These are phyloP conservation scores for Tyrophagus putrescentiae DNA, from an alignment of 1,140 invertebrate genomes.

Conservation along the genomic window DNA sequence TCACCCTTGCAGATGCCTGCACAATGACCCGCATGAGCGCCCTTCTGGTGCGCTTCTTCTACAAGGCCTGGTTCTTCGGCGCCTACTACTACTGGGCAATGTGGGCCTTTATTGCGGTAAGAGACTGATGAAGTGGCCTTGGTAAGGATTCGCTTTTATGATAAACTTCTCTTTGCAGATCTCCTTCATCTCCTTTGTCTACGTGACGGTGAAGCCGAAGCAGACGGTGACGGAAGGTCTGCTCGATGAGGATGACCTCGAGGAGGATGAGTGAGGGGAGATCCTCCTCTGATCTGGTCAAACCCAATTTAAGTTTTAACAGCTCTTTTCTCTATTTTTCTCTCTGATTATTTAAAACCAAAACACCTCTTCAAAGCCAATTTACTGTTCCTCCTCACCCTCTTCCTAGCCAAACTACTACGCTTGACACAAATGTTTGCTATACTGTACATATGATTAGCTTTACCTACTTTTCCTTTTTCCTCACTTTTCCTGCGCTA, in stretches of 20 bases:
- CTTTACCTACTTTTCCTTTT: too few species aligned
- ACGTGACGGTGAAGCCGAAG: constrained; percentile 20
- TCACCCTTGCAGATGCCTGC: constrained; percentile 31
- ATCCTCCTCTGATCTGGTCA: too few species aligned
- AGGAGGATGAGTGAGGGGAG: constrained; percentile 25
- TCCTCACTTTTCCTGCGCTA: too few species aligned
- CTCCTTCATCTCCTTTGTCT: constrained; percentile 20
- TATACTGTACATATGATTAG: too few species aligned
- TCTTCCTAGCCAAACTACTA: too few species aligned
- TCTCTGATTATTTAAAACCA: too few species aligned
- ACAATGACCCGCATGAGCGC: constrained; percentile 33
- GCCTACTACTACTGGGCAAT: constrained; percentile 35
- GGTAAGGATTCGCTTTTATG: constrained; percentile 18
- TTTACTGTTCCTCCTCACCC: too few species aligned
- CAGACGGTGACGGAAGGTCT: constrained; percentile 22
- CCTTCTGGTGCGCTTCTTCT: constrained; percentile 36
- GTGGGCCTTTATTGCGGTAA: constrained; percentile 34
- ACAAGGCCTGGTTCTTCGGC: constrained; percentile 39
- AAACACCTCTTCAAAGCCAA: too few species aligned
- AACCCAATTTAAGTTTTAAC: too few species aligned
- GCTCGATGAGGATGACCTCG: constrained; percentile 26
- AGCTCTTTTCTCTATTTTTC: too few species aligned
- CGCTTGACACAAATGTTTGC: too few species aligned
- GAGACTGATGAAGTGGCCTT: constrained; percentile 16
- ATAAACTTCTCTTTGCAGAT: constrained; percentile 16